A percentile compares a stretch with the other conserved stretches of the same genome.
phyloP scores from a whole-genome alignment of 2,113 vertebrate genomes.

The Pelobates fuscus region DNA sequence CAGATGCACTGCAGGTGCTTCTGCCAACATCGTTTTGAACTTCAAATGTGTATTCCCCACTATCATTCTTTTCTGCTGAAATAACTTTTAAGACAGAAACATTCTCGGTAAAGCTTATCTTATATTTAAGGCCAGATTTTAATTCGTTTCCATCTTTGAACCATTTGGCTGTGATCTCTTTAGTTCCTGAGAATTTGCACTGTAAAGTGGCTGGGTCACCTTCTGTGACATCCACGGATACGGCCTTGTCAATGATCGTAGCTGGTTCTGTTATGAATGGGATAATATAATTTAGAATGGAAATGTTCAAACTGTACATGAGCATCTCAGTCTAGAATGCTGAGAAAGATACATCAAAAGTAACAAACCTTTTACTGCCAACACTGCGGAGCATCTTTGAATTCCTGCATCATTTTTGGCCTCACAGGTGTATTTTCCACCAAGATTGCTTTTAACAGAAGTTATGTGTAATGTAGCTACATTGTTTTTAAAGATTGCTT shows the following conservation, averaged over 20 bases:
- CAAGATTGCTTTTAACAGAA: conserved; percentile 81
- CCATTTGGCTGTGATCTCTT: conserved; percentile 86
- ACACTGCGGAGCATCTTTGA: conserved; percentile 86
- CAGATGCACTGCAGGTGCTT: conserved; percentile 83
- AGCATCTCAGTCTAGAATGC: neutral
- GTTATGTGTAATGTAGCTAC: conserved; percentile 83
- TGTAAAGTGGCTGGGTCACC: conserved; percentile 93
- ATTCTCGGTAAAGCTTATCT: conserved; percentile 84
- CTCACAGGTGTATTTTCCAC: conserved; percentile 92
- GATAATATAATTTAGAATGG: conserved; percentile 43
- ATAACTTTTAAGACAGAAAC: conserved; percentile 88
- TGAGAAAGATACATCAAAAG: neutral
- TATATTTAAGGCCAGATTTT: conserved; percentile 81
- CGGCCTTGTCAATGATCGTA: conserved; percentile 84
- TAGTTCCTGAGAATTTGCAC: conserved; percentile 91
- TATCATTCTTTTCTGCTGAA: conserved; percentile 84
- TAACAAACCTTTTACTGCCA: conserved; percentile 94
- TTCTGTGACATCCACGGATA: conserved; percentile 93
- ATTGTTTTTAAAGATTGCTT: conserved; percentile 85
- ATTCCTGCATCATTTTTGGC: conserved; percentile 95
- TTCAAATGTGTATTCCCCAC: conserved; percentile 88
- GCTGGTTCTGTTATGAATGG: conserved; percentile 85
- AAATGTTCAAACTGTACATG: neutral
- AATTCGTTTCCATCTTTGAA: conserved; percentile 86
- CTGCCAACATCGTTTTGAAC: conserved; percentile 91